Percentiles rank a stretch among this genome's conserved stretches.
phyloP scores from a whole-genome alignment of 2,888 invertebrate genomes.

The Ceriagrion tenellum region DNA sequence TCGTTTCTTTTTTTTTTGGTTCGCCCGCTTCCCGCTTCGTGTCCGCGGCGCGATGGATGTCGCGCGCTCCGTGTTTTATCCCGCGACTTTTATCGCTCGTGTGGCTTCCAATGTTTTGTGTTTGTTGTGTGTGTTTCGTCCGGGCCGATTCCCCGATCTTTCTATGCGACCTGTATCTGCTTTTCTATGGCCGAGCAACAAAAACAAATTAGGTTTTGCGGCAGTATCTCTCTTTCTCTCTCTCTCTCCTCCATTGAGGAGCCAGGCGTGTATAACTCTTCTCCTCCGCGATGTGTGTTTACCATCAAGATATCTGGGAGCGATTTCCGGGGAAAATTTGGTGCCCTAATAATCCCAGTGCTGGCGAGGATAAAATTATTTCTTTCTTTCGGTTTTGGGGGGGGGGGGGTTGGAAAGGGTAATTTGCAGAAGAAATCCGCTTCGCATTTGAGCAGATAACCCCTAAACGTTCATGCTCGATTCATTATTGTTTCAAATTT shows the following conservation, averaged over 20 bases:
- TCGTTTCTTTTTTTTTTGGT: not conserved
- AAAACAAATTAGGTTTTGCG: slow-evolving; percentile 22
- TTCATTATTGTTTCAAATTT: slow-evolving; percentile 30
- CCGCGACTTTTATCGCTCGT: slow-evolving; percentile 20
- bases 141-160: not conserved
- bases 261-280: not conserved
- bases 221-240: not conserved
- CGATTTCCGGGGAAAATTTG: not conserved
- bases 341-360: not conserved
- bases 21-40: not conserved
- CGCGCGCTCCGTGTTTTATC: not conserved
- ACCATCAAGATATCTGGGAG: slow-evolving; percentile 22
- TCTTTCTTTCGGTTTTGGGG: slow-evolving; percentile 8
- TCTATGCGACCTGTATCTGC: slow-evolving; percentile 11
- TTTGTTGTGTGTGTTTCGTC: not conserved
- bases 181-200: slow-evolving; percentile 13
- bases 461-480: not conserved
- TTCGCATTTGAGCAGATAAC: not conserved
- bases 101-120: not conserved
- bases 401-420: not conserved
- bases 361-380: slow-evolving; percentile 16
- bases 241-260: not conserved
- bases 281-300: not conserved
- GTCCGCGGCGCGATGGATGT: slow-evolving; percentile 20
- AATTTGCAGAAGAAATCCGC: not conserved